phyloP scores from a whole-genome alignment of 2,797 vertebrate genomes.

The Arrhamphus sclerolepis region DNA sequence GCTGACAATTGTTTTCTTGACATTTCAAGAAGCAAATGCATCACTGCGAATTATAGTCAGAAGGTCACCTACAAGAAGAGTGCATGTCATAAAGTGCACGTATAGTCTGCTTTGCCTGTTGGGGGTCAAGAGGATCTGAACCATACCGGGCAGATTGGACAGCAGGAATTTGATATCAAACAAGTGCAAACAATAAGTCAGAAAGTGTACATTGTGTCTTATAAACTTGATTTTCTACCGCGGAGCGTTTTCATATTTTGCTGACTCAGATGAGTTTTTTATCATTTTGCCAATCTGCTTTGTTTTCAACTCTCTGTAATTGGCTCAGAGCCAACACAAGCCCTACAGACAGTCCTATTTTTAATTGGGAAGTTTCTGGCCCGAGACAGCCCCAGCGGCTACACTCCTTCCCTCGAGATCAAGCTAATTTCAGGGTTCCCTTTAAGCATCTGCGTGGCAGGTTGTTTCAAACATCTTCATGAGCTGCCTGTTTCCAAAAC shows the following conservation, averaged over 20 bases:
- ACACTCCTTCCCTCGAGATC: slow-evolving; percentile 48
- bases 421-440: slow-evolving; percentile 61
- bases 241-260: slow-evolving; percentile 24
- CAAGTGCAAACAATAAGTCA: slow-evolving; percentile 9
- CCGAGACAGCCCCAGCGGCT: slow-evolving; percentile 24
- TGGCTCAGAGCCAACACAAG: slow-evolving; percentile 38
- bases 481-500: slow-evolving; percentile 62
- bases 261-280: slow-evolving; percentile 34
- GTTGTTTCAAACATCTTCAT: slow-evolving; percentile 62
- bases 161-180: slow-evolving; percentile 1
- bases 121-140: slow-evolving; percentile 7
- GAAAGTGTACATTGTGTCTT: not conserved
- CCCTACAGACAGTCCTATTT: slow-evolving; percentile 48
- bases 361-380: slow-evolving; percentile 60
- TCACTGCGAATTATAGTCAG: slow-evolving; percentile 24
- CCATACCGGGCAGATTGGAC: not conserved
- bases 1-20: slow-evolving; percentile 13
- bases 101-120: not conserved
- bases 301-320: slow-evolving; percentile 41
- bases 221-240: slow-evolving; percentile 24
- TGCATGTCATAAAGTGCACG: slow-evolving; percentile 3
- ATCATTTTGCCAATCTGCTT: slow-evolving; percentile 51
- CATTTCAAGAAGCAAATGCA: slow-evolving; percentile 16
- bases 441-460: slow-evolving; percentile 45
- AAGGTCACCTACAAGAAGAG: slow-evolving; percentile 1